Conservation (phyloP, 1,140 invertebrate genomes). For the Frieseomelitta varia region DNA sequence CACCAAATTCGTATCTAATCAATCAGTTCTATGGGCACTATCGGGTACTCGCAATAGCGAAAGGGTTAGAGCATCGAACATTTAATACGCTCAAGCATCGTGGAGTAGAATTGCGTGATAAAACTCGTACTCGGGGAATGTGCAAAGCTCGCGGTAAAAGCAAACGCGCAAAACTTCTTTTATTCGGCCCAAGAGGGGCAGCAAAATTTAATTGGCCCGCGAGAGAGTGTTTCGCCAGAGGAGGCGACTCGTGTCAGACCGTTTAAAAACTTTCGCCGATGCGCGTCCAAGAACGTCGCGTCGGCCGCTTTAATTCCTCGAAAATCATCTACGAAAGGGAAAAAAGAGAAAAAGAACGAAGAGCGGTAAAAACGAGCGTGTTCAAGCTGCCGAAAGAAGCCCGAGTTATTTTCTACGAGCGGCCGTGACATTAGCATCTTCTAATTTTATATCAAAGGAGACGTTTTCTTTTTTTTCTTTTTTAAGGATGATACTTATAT, state of each 20-base stretch:
- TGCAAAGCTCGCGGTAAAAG: background rate
- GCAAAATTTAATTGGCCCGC: conserved; percentile 58
- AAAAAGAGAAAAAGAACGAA: background rate
- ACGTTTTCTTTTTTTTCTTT: too few relatives aligned
- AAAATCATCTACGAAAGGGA: conserved; percentile 32
- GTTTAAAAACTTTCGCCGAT: conserved; percentile 51
- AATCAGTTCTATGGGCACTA: too few relatives aligned
- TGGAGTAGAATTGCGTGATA: background rate
- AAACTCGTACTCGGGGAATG: background rate
- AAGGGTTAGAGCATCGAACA: background rate
- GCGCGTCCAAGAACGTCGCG: conserved; percentile 23
- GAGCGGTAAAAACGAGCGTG: background rate
- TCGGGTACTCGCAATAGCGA: too few relatives aligned
- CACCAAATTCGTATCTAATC: too few relatives aligned
- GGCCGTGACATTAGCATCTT: background rate
- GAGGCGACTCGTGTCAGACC: conserved; percentile 20
- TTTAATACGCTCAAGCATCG: background rate
- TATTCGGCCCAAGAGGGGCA: conserved; percentile 6
- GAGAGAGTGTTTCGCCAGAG: conserved; percentile 6
- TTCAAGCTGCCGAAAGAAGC: conserved; percentile 21
- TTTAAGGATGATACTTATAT: too few relatives aligned
- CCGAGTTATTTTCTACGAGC: conserved; percentile 44
- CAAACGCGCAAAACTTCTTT: conserved; percentile 22
- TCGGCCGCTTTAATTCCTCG: conserved; percentile 47
- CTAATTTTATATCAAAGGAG: too few relatives aligned